Evolutionary conservation across 2,888 invertebrate species (phyloP).

Genomic region (Zaprionus obscuricornis): DNA sequence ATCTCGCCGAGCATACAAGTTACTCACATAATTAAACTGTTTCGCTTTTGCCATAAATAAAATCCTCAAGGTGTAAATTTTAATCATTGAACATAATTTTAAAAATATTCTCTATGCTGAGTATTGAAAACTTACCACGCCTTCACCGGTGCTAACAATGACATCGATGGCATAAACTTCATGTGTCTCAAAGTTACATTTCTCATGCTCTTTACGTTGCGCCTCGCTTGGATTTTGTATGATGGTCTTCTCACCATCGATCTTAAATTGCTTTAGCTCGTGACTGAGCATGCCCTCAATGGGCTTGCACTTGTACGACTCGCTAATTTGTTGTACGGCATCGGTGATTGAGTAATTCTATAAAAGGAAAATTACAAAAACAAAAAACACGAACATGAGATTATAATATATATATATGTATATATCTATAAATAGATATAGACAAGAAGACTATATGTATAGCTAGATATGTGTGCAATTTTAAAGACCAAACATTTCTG

Average conservation of each 20-base stretch:
- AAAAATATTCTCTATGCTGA: background rate
- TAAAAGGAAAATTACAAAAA: conserved; percentile 3
- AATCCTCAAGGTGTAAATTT: conserved; percentile 81
- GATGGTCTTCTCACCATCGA: conserved; percentile 98
- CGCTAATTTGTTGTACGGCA: conserved; percentile 95
- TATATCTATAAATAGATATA: background rate
- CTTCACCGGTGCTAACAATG: conserved; percentile 97
- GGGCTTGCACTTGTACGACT: conserved; percentile 97
- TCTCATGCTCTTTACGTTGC: conserved; percentile 98
- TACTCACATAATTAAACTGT: conserved; percentile 37
- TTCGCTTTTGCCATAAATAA: conserved; percentile 53
- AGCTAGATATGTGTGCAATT: conserved; percentile 40
- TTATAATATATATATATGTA: conserved; percentile 1
- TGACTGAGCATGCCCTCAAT: conserved; percentile 98
- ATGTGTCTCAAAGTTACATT: conserved; percentile 96
- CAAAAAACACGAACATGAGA: background rate
- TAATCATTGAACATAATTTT: conserved; percentile 80
- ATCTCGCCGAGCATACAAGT: conserved; percentile 39
- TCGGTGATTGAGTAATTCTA: conserved; percentile 96
- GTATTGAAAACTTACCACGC: conserved; percentile 87
- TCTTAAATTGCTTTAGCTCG: conserved; percentile 97
- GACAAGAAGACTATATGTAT: background rate
- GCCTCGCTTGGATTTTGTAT: conserved; percentile 99
- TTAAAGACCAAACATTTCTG: conserved; percentile 66
- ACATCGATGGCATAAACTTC: conserved; percentile 99